Conservation (phyloP, 2,888 invertebrate genomes). For the Cistogaster globosa region DNA sequence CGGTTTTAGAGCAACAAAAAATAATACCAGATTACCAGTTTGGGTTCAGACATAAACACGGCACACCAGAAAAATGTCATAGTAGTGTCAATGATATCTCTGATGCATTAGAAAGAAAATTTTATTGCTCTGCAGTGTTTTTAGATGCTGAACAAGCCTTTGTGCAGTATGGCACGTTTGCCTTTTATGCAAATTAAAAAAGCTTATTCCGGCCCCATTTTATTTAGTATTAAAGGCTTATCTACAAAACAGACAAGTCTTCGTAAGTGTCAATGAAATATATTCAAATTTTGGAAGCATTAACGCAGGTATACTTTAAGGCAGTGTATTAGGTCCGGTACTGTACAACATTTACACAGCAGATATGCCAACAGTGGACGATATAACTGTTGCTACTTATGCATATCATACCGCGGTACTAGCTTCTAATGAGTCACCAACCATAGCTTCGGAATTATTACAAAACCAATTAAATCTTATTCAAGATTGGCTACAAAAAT, state of each 20-base stretch:
- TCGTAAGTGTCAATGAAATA: conserved; percentile 1
- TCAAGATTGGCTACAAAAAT: not conserved
- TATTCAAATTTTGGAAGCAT: conserved; percentile 2
- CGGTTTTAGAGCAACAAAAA: too few species aligned
- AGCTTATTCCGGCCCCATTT: not conserved
- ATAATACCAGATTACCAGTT: too few species aligned
- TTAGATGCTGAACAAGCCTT: too few species aligned
- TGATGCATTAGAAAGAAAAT: too few species aligned
- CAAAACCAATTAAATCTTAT: conserved; percentile 9
- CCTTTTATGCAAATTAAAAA: conserved; percentile 14
- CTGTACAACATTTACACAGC: not conserved
- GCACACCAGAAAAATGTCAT: too few species aligned
- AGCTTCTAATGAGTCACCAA: not conserved
- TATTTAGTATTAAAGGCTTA: conserved; percentile 4
- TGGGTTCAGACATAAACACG: too few species aligned
- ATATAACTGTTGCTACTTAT: not conserved
- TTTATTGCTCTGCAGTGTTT: too few species aligned
- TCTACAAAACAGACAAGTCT: conserved; percentile 11
- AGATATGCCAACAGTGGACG: too few species aligned
- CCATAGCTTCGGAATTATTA: not conserved
- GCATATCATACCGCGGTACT: conserved; percentile 55
- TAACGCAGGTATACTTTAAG: too few species aligned
- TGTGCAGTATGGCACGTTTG: conserved; percentile 15
- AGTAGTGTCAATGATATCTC: too few species aligned
- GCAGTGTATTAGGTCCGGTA: too few species aligned